phyloP scores from a whole-genome alignment of 1,140 invertebrate genomes.

The Ooceraea biroi region DNA sequence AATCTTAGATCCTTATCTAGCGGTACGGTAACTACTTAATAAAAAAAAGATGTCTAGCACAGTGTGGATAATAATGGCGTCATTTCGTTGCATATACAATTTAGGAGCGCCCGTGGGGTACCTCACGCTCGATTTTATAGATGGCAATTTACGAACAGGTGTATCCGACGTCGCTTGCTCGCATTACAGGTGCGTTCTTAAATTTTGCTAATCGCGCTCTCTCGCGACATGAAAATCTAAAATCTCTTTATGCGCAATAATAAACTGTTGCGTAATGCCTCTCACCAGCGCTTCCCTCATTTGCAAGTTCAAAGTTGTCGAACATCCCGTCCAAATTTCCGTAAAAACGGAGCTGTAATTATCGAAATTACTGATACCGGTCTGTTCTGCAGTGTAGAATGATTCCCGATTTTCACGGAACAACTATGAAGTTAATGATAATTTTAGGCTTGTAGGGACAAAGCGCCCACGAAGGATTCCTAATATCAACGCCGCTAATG shows the following conservation, averaged over 20 bases:
- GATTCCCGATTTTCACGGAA: conserved; percentile 61
- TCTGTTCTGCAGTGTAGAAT: conserved; percentile 55
- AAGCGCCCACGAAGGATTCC: conserved; percentile 56
- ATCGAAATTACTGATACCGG: conserved; percentile 78
- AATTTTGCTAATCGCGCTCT: conserved; percentile 22
- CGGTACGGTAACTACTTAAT: not conserved
- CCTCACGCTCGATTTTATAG: conserved; percentile 4
- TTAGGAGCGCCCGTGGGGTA: not conserved
- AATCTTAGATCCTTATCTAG: not conserved
- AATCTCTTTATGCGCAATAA: conserved; percentile 8
- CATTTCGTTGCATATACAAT: conserved; percentile 21
- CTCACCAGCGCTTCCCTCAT: conserved; percentile 21
- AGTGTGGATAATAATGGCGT: not conserved
- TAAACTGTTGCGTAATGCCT: conserved; percentile 33
- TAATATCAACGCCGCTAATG: conserved; percentile 70
- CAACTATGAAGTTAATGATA: conserved; percentile 66
- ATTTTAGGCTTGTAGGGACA: conserved; percentile 67
- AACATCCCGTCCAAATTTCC: conserved; percentile 71
- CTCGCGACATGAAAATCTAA: conserved; percentile 5
- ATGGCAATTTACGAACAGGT: conserved; percentile 62
- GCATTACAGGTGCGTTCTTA: conserved; percentile 51
- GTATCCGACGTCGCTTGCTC: conserved; percentile 46
- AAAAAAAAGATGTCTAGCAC: not conserved
- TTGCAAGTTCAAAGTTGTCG: conserved; percentile 51
- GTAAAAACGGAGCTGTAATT: conserved; percentile 77